A percentile compares a stretch with the other conserved stretches of the same genome.
Evolutionary conservation across 2,888 invertebrate genomes (phyloP).

Genomic region (Caenorhabditis sp.): DNA sequence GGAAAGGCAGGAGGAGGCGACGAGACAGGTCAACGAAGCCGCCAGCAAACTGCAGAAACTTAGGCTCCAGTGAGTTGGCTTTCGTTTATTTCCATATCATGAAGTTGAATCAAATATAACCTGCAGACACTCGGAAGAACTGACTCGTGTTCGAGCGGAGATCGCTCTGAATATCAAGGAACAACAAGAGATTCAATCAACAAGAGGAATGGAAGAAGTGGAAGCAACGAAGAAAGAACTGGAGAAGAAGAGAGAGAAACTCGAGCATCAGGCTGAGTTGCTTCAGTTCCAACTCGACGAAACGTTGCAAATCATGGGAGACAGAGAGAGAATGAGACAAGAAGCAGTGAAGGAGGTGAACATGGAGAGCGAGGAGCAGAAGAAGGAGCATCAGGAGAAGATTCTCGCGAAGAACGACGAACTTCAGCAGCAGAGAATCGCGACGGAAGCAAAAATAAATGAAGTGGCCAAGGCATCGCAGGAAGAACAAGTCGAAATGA

Average conservation of each 20-base stretch:
- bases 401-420: background rate
- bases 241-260: background rate
- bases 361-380: background rate
- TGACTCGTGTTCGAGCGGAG: background rate
- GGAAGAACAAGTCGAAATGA: background rate
- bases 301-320: background rate
- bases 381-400: background rate
- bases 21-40: background rate
- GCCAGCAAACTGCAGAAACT: background rate
- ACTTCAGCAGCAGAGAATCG: background rate
- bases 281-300: background rate
- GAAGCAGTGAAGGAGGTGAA: background rate
- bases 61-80: background rate
- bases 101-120: too few relatives aligned
- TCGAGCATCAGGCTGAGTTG: background rate
- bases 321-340: background rate
- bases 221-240: background rate
- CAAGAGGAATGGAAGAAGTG: background rate
- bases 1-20: background rate
- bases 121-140: background rate
- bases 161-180: background rate
- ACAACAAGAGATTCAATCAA: background rate
- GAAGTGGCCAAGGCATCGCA: background rate
- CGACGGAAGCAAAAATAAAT: background rate
- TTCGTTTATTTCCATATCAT: too few relatives aligned